phyloP scores from a whole-genome alignment of 2,888 invertebrate species.

The Polietes domitor region DNA sequence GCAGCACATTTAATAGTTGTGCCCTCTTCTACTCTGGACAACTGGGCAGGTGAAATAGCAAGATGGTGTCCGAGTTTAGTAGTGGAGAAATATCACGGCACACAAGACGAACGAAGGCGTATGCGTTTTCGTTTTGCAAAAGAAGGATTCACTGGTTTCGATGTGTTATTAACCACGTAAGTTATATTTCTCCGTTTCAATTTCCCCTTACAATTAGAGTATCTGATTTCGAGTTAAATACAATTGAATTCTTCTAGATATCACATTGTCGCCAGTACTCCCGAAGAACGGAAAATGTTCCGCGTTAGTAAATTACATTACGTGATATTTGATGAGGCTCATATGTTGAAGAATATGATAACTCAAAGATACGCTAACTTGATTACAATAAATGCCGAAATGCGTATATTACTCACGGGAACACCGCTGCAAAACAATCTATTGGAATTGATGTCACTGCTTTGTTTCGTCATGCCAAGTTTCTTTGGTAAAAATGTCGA shows the following conservation, averaged over 20 bases:
- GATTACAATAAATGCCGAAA: constrained; percentile 92
- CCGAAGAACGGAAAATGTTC: constrained; percentile 95
- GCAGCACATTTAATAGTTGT: constrained; percentile 96
- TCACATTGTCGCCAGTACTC: constrained; percentile 85
- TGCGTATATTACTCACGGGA: constrained; percentile 94
- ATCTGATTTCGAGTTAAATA: constrained; percentile 6
- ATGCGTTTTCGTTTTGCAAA: constrained; percentile 89
- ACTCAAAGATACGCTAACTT: constrained; percentile 94
- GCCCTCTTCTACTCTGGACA: constrained; percentile 97
- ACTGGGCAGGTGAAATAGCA: constrained; percentile 90
- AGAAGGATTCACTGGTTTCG: constrained; percentile 87
- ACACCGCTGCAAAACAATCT: constrained; percentile 98
- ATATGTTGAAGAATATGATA: constrained; percentile 99
- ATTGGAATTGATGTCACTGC: constrained; percentile 95
- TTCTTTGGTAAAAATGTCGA: constrained; percentile 94
- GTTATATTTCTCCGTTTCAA: constrained; percentile 73
- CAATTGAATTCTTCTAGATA: constrained; percentile 71
- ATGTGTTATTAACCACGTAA: constrained; percentile 94
- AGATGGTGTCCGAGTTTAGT: constrained; percentile 90
- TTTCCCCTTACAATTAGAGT: too few species aligned
- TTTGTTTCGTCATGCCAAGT: constrained; percentile 98
- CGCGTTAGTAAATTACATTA: constrained; percentile 94
- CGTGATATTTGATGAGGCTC: constrained; percentile 97
- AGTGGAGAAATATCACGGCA: constrained; percentile 94
- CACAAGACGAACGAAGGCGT: constrained; percentile 90